These are phyloP conservation scores for Actenoides hombroni DNA, from an alignment of 2,113 vertebrate genomes.

Conservation along the genomic window DNA sequence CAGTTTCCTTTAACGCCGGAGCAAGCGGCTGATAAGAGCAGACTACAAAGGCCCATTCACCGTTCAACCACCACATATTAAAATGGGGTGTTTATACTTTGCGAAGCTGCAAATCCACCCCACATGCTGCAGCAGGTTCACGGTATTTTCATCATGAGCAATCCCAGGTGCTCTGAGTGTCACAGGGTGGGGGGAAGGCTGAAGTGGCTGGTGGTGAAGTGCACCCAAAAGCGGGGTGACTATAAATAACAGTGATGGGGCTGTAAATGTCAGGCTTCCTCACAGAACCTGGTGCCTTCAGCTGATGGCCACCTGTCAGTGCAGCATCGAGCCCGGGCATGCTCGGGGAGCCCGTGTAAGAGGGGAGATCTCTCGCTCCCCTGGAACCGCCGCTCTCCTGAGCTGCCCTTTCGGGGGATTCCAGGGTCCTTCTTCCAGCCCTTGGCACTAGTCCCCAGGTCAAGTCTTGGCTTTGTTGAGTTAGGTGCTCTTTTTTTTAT, in stretches of 20 bases:
- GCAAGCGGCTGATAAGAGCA: slow-evolving; percentile 65
- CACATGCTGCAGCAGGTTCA: background rate
- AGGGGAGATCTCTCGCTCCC: background rate
- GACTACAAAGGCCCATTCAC: slow-evolving; percentile 67
- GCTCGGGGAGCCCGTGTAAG: rapidly evolving
- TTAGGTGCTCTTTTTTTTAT: background rate
- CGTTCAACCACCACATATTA: background rate
- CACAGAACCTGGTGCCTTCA: background rate
- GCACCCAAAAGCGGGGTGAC: background rate
- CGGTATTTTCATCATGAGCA: background rate
- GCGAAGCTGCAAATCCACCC: background rate
- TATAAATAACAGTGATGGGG: slow-evolving; percentile 1
- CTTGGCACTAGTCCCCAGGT: rapidly evolving
- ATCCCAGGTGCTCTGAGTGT: background rate
- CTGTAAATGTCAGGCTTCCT: slow-evolving; percentile 40
- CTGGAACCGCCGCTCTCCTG: rapidly evolving
- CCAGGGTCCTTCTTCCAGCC: background rate
- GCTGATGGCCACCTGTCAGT: background rate
- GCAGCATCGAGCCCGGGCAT: rapidly evolving
- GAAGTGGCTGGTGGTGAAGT: background rate
- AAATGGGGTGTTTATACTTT: background rate
- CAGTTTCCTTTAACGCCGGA: slow-evolving; percentile 77
- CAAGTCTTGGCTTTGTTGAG: background rate
- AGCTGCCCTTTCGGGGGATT: background rate
- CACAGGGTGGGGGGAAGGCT: background rate